Evolutionary conservation across 2,113 vertebrate genomes (phyloP), one percentile per base, ranked within the genome.

Genomic region (Bombycilla garrulus): DNA sequence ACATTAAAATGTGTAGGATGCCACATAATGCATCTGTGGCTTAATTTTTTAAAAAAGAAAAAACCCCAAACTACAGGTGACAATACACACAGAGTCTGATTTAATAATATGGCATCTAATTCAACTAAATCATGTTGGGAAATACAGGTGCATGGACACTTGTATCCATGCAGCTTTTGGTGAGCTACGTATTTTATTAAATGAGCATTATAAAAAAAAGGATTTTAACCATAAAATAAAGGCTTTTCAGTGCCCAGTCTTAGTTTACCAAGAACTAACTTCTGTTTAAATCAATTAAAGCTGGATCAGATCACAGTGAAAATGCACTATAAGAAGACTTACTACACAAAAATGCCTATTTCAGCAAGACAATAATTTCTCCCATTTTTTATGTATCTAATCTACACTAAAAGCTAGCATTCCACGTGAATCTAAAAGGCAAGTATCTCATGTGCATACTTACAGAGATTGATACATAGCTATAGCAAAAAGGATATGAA

Each of bases 401-500:
- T 45, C 65, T 45, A 38, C 33, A 22, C 56, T 70, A 54, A 91
- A 31, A 96, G 54, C 35, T 21, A 89, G 29, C 33, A 71, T 44
- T 90, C 62, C 57, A 73, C 4, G 26, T 18, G 31, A 94, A 80
- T 74, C 56, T 87, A 36, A 89, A 79, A 81, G 31, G 38, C 72
- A 81, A 95, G 26, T 87, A 77, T 44, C 82, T 79, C 47, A 50
- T 77, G 48, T 36, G 57, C 20, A 29, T 86, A 66, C 65, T 90
- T 81, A 93, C 42, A 6, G 1, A 58, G 74, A 79, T 28, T 51
- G 60, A 85, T 85, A 76, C 0, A 57, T 11, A 92, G 16, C 40
- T 50, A 12, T 26, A 87, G 36, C 11, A 17, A 76, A 98, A 98
- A 99, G 99, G 99, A 99, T 99, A 99, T 99, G 98, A 96, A 98